Evolutionary conservation across 2,888 invertebrate species (phyloP), one percentile per base, ranked within the genome.

Genomic region (Metacarcinus magister): DNA sequence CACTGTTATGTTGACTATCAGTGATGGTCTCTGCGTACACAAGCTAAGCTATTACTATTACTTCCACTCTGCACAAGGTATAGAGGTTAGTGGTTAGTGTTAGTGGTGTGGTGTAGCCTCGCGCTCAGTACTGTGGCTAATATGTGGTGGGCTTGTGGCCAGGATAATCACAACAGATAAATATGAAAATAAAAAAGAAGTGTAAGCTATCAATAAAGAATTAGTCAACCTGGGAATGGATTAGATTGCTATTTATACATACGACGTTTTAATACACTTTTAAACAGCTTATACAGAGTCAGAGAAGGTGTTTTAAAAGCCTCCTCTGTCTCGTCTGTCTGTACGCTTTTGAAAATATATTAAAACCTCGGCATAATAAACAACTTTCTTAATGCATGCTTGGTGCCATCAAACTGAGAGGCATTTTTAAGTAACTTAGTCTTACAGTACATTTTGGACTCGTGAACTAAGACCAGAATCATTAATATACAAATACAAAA

Each of bases 361-460:
- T 39, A 87, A 39, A 39, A 87, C 4, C 39, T 87, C 39, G 39
- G 4, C 4, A 87, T 32, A 87, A 16, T 87, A 16, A 32, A 87
- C 32, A 87, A 39, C 87, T n/a, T 39, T 39, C 19, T 19, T 67
- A 32, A 87, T 39, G 39, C 87, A 87, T 39, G 28, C 16, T 87
- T 87, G 39, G 19, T 39, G 39, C 16, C 8, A 39, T 39, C 16
- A 39, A 87, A 87, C 39, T 39, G 87, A 87, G 39, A 87, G 39
- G 39, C 87, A 13, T 39, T 75, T 28, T 87, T 32, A 87, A 87
- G 39, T 87, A 87, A 87, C 87, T 32, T 87, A 75, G 39, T 87
- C 87, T 87, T 87, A 87, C 39, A 39, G 39, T 87, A 87, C 87
- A 87, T 87, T 87, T 39, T 87, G 87, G 87, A 87, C 87, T 87